Percentiles rank a stretch among this genome's conserved stretches.
Conservation (phyloP, 2,888 invertebrate species). For the Calameuta filiformis region DNA sequence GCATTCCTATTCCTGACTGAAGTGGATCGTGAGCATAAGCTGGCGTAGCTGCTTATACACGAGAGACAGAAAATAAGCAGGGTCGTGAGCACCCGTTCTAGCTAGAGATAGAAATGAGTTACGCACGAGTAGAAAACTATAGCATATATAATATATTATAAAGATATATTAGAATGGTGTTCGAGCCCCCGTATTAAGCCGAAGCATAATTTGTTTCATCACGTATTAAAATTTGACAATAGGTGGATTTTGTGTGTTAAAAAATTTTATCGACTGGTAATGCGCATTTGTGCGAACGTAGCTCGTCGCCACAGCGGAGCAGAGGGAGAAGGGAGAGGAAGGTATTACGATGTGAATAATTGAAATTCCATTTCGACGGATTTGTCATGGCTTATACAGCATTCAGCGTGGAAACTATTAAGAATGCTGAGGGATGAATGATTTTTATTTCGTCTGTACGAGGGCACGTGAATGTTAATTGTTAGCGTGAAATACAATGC, state of each 20-base stretch:
- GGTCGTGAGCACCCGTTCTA: slow-evolving; percentile 9
- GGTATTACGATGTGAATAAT: neutral
- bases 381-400: neutral
- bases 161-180: neutral
- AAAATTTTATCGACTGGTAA: neutral
- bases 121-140: neutral
- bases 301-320: neutral
- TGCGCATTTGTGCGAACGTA: neutral
- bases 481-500: neutral
- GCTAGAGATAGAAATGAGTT: slow-evolving; percentile 18
- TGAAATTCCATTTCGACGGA: neutral
- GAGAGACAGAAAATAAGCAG: slow-evolving; percentile 1
- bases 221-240: neutral
- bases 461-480: neutral
- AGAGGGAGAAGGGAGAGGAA: neutral
- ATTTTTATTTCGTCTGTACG: neutral
- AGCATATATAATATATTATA: neutral
- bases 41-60: slow-evolving; percentile 7
- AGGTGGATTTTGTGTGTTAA: neutral
- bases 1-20: slow-evolving; percentile 27
- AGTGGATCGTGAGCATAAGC: slow-evolving; percentile 16
- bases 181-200: neutral
- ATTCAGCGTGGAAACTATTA: neutral
- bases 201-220: neutral
- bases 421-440: neutral